Evolutionary conservation across 2,113 vertebrate species (phyloP), one percentile per base, ranked within the genome.

Genomic region (Monopterus albus): DNA sequence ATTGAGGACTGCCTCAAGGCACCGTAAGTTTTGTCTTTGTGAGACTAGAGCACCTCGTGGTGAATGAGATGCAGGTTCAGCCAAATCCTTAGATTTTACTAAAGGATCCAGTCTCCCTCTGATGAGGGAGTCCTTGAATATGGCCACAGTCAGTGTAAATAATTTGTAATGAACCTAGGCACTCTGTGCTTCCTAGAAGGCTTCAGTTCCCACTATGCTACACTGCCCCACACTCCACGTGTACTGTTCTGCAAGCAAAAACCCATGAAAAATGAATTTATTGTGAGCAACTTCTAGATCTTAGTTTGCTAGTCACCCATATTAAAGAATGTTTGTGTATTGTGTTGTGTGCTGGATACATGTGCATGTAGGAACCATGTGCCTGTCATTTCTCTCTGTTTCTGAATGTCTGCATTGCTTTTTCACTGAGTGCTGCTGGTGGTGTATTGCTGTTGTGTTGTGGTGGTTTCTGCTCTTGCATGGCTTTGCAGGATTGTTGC

Each of bases 401-500:
- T 26, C 40, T 58, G 26, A 43, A 17, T 4, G 21, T 33, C 20
- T 23, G 8, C 6, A 23, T 18, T 23, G 38, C 43, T 18, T 40
- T 25, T 2, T 17, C 3, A 29, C 38, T 36, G 0, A 25, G 50
- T 53, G 43, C 20, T 25, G 47, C 14, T 52, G 36, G 5, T 51
- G 66, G 50, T 25, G 18, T 79, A 56, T 36, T 50, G 29, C 21
- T 49, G 52, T 73, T 31, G 28, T 71, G 51, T 49, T 59, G 42
- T 69, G 53, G n/a, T 47, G 33, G 35, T 55, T 29, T 35, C 2
- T 40, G 66, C 55, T 61, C 60, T 40, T 57, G 88, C 89, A 89
- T 83, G 87, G 86, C 89, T 87, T 72, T 66, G 66, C 31, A 56
- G 75, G 5, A 4, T 21, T 36, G 26, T 14, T 39, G n/a, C 21